phyloP scores from a whole-genome alignment of 92 coral and sea anemone species.

The Siderastrea siderea region DNA sequence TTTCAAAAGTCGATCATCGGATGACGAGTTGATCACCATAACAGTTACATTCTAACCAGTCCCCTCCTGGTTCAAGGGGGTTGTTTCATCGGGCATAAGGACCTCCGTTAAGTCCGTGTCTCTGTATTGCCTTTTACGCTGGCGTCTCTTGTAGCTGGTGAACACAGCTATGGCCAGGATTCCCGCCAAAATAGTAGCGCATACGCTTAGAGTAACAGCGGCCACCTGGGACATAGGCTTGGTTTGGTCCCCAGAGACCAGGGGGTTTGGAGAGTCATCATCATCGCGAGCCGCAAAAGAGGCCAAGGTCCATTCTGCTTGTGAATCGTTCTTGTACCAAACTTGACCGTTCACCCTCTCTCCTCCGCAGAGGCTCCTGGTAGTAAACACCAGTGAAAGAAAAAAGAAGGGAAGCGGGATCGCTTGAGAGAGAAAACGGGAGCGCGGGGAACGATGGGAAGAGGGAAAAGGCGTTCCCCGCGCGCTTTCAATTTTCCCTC shows the following conservation, averaged over 20 bases:
- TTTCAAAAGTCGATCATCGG: too few species aligned
- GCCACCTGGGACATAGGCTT: conserved; percentile 60
- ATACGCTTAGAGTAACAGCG: conserved; percentile 81
- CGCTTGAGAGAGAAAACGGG: too few species aligned
- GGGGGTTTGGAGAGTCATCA: conserved; percentile 16
- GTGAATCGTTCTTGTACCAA: conserved; percentile 69
- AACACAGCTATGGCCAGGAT: conserved; percentile 65
- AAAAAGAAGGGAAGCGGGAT: too few species aligned
- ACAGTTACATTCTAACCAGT: neutral
- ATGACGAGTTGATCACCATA: too few species aligned
- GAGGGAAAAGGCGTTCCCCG: too few species aligned
- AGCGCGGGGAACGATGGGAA: too few species aligned
- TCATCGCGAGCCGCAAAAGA: conserved; percentile 51
- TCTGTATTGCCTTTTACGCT: conserved; percentile 14
- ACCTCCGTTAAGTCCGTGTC: conserved; percentile 45
- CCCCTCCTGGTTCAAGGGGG: conserved; percentile 37
- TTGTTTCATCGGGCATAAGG: conserved; percentile 43
- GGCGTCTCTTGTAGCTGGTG: conserved; percentile 60
- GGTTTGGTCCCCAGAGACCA: conserved; percentile 19
- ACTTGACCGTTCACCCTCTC: conserved; percentile 66
- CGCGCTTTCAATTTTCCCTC: too few species aligned
- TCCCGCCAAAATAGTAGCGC: conserved; percentile 70
- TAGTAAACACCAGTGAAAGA: too few species aligned
- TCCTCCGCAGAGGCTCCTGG: too few species aligned
- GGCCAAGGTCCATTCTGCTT: conserved; percentile 67